Conservation (phyloP, 1,140 invertebrate genomes). For the Bombus breviceps region DNA sequence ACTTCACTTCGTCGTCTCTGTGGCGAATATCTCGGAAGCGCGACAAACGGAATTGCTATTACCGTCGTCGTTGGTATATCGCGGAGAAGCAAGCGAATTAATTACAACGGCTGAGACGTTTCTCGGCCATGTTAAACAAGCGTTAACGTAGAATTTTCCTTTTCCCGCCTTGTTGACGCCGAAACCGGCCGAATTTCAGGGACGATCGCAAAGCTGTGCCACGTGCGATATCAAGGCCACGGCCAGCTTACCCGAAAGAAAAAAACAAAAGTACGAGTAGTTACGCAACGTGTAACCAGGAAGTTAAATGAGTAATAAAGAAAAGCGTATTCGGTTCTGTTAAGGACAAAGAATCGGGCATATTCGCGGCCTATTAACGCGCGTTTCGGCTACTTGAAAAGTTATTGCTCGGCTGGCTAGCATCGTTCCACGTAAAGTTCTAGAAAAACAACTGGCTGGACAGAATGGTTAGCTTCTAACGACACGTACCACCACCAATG, state of each 20-base stretch:
- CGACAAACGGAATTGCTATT: background rate
- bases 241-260: conserved; percentile 6
- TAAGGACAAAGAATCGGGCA: background rate
- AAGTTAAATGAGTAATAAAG: background rate
- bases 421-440: background rate
- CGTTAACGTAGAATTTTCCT: conserved; percentile 48
- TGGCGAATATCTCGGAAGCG: background rate
- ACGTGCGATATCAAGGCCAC: conserved; percentile 54
- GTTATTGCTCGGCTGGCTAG: background rate
- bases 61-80: background rate
- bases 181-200: conserved; percentile 35
- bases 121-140: conserved; percentile 5
- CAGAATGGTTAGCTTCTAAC: conserved; percentile 7
- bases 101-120: conserved; percentile 8
- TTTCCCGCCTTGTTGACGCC: conserved; percentile 41
- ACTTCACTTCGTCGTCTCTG: rapidly evolving
- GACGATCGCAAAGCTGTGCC: conserved; percentile 41
- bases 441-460: conserved; percentile 31
- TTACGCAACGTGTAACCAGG: background rate
- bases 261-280: conserved; percentile 25
- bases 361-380: background rate
- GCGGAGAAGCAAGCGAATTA: background rate
- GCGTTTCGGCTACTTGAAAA: background rate
- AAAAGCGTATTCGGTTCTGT: background rate
- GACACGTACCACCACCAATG: conserved; percentile 7